These are phyloP conservation scores for Ochropleura leucogaster DNA, from an alignment of 2,888 invertebrate genomes.

Conservation along the genomic window DNA sequence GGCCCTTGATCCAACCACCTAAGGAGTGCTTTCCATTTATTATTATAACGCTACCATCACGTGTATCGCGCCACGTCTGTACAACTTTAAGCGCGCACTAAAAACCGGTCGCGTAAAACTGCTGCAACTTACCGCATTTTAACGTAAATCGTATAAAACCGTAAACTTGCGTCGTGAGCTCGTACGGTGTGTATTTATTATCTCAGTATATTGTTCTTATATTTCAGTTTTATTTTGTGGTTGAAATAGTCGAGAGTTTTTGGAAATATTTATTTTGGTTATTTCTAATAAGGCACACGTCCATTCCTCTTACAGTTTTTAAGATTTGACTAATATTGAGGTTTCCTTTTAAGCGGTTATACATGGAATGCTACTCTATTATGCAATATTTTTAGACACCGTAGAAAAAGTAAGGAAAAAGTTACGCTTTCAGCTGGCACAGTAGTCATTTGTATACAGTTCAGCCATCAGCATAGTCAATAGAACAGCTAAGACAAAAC, in stretches of 20 bases:
- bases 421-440: neutral
- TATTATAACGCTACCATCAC: constrained; percentile 39
- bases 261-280: neutral
- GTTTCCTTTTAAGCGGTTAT: too few relatives aligned
- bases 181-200: constrained; percentile 43
- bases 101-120: constrained; percentile 48
- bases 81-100: constrained; percentile 52
- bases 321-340: too few relatives aligned
- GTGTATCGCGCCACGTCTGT: constrained; percentile 22
- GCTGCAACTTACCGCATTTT: constrained; percentile 19
- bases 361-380: too few relatives aligned
- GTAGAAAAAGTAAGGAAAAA: too few relatives aligned
- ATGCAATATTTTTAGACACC: too few relatives aligned
- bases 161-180: constrained; percentile 45
- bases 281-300: too few relatives aligned
- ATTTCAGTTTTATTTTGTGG: constrained; percentile 20
- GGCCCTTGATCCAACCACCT: too few relatives aligned
- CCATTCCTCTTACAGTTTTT: too few relatives aligned
- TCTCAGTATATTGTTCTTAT: constrained; percentile 25
- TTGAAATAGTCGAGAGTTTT: neutral
- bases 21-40: too few relatives aligned
- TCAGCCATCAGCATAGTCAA: too few relatives aligned
- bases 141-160: constrained; percentile 44
- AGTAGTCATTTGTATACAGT: neutral
- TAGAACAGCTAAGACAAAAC: neutral